A percentile compares a stretch with the other conserved stretches of the same genome.
Conservation (phyloP, 2,888 invertebrate species). For the Pheosia gnoma region DNA sequence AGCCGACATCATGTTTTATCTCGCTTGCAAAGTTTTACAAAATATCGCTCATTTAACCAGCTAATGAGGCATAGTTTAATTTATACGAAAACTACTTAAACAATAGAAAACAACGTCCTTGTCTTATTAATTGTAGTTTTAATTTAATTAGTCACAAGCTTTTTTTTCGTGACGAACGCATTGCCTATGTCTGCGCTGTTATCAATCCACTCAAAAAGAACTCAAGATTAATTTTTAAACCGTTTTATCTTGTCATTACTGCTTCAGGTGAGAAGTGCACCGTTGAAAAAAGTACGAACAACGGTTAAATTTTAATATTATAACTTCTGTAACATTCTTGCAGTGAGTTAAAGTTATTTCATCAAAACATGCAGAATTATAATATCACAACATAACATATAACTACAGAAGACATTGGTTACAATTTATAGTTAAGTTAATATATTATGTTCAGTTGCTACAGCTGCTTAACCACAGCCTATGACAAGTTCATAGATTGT, state of each 20-base stretch:
- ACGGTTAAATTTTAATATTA: background rate
- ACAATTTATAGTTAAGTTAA: background rate
- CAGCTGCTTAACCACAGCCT: background rate
- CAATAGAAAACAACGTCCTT: slow-evolving; percentile 31
- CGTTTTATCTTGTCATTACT: slow-evolving; percentile 46
- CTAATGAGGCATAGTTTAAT: slow-evolving; percentile 52
- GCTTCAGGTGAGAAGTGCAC: slow-evolving; percentile 45
- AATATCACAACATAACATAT: too few relatives aligned
- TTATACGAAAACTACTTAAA: slow-evolving; percentile 44
- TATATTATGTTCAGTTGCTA: background rate
- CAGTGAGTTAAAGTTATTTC: too few relatives aligned
- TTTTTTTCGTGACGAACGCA: background rate
- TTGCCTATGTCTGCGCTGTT: slow-evolving; percentile 31
- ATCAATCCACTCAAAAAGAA: slow-evolving; percentile 48
- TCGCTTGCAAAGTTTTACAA: slow-evolving; percentile 52
- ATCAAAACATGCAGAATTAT: too few relatives aligned
- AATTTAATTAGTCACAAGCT: too few relatives aligned
- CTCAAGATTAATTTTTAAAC: slow-evolving; percentile 53
- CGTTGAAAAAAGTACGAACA: slow-evolving; percentile 21
- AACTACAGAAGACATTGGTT: too few relatives aligned
- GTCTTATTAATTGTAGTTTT: slow-evolving; percentile 31
- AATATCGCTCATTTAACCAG: slow-evolving; percentile 53
- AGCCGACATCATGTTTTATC: slow-evolving; percentile 56
- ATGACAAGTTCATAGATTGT: slow-evolving; percentile 4
- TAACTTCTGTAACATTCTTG: background rate